Base-by-base conservation (phyloP, 2,113 vertebrate genomes). In the Dromiciops gliroides region DNA sequence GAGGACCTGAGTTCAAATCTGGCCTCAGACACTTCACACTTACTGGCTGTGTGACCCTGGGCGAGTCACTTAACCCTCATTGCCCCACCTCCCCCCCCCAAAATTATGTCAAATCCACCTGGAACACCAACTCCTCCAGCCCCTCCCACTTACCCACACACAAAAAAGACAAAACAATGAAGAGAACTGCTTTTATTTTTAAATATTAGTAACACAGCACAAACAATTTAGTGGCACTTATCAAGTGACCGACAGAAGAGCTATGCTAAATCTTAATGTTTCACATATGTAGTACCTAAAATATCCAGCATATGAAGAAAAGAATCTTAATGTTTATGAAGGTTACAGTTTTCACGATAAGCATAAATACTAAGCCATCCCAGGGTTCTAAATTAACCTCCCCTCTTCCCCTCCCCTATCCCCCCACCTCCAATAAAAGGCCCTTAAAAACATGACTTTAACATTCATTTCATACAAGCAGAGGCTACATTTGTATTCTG, bases 121-220 rank as follows among this genome's bases (percentile, higher is more conserved):
- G 14, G 92, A 83, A 23, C n/a, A 44, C 1, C n/a, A 1, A 83
- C 19, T 83, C 19, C 67, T 83, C 67, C 97, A 96, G 9, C 16
- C 37, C 31, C 56, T 37, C 23, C 12, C 31, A 14, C 19, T 0
- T 2, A 3, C n/a, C 67, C 7, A 7, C 6, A 12, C 19, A 37
- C n/a, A 7, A 83, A 83, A 83, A 75, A 75, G 37, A 44, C 37
- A n/a, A 37, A 75, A 96, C 92, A 11, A 89, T 97, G 83, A 93
- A 95, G 95, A 96, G 90, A 96, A 96, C 37, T 75, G 94, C 94
- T 94, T 98, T 98, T 98, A 98, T 97, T 97, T 97, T 96, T 95
- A 95, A 97, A 94, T 95, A 95, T 94, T 89, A 94, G 90, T 92
- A 97, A 97, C 97, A 97, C 97, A 92, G 97, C 97, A 98, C 96